phyloP scores from a whole-genome alignment of 2,113 vertebrate genomes.

The Parus major region DNA sequence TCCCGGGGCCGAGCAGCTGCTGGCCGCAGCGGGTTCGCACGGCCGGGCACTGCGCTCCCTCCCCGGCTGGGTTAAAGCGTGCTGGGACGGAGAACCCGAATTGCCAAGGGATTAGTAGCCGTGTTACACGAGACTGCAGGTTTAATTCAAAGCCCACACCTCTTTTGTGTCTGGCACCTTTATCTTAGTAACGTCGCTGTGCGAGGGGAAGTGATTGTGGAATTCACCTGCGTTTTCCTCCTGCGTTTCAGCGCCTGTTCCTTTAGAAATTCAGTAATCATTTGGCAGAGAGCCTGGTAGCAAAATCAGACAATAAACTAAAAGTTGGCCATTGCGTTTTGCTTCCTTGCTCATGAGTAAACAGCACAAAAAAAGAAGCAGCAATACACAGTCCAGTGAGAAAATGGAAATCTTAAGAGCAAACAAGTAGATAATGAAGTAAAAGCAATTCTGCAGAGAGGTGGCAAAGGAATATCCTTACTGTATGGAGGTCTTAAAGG shows the following conservation, averaged over 20 bases:
- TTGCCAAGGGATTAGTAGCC: background rate
- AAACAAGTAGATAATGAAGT: background rate
- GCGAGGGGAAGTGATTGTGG: background rate
- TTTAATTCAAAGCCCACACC: background rate
- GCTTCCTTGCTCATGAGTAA: background rate
- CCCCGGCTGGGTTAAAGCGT: rapidly evolving
- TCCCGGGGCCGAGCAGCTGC: too few species aligned
- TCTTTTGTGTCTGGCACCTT: background rate
- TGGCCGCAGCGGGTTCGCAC: too few species aligned
- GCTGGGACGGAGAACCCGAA: background rate
- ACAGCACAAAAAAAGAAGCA: background rate
- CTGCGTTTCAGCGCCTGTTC: background rate
- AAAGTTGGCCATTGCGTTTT: background rate
- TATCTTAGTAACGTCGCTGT: background rate
- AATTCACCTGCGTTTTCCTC: background rate
- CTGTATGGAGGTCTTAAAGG: background rate
- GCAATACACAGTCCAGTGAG: background rate
- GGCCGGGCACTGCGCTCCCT: background rate
- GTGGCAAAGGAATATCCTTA: background rate
- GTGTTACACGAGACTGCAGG: background rate
- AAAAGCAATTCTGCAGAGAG: background rate
- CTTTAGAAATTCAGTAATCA: background rate
- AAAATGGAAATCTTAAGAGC: background rate
- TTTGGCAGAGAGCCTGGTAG: background rate
- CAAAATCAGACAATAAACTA: background rate